These are phyloP conservation scores for Prochilodus magdalenae DNA, from an alignment of 2,113 vertebrate species.

Conservation along the genomic window DNA sequence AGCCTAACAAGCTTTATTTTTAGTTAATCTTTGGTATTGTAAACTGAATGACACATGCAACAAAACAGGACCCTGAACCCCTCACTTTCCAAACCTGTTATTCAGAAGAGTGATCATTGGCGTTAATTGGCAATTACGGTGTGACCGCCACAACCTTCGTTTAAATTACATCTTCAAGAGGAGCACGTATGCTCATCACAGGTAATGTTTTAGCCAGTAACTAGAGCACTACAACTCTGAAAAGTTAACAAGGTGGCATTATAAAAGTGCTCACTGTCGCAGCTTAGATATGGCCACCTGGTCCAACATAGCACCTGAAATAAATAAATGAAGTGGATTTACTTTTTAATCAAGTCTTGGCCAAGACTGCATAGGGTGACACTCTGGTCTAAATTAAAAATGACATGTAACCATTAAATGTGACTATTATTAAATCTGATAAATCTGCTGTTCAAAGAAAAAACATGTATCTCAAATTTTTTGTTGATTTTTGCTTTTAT, in stretches of 20 bases:
- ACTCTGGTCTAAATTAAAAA: no score
- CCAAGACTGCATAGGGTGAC: no score
- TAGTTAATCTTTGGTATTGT: background rate
- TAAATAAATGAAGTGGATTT: no score
- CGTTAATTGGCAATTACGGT: background rate
- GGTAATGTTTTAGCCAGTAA: conserved; percentile 29
- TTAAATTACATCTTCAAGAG: background rate
- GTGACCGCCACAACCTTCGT: background rate
- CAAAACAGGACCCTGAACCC: background rate
- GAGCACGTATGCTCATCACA: no score
- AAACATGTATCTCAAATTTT: no score
- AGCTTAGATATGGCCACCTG: background rate
- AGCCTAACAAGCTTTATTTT: background rate
- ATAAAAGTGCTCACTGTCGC: no score
- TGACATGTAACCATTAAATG: no score
- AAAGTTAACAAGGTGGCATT: conserved; percentile 15
- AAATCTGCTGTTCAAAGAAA: no score
- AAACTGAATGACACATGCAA: no score
- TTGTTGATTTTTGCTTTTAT: no score
- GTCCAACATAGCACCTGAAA: background rate
- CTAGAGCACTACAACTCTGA: background rate
- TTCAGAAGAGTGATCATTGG: background rate
- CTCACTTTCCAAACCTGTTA: background rate
- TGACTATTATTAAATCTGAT: no score
- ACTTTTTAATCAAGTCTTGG: no score